A percentile compares a stretch with the other conserved stretches of the same genome.
Conservation (phyloP, 2,797 vertebrate genomes). For the Mormyrops boulengeri region DNA sequence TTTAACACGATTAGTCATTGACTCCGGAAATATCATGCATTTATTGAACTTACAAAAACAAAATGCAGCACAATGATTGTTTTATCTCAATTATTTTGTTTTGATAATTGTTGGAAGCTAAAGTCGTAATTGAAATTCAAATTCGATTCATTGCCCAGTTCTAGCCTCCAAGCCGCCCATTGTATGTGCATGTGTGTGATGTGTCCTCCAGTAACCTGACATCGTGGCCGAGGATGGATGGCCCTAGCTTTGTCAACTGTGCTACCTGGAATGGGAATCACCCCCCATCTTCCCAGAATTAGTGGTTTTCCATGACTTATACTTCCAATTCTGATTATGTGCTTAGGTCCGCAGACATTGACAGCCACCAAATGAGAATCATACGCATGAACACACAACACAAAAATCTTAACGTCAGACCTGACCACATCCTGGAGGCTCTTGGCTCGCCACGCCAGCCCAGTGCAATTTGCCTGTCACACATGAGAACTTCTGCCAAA, state of each 20-base stretch:
- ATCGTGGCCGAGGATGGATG: background rate
- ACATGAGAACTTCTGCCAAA: background rate
- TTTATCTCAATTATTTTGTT: background rate
- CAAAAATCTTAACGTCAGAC: background rate
- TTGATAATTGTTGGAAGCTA: background rate
- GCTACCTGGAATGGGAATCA: background rate
- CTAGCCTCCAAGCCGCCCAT: background rate
- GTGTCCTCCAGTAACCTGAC: background rate
- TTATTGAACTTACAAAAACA: background rate
- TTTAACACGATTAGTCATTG: background rate
- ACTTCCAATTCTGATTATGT: background rate
- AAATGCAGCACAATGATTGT: background rate
- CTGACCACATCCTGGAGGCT: background rate
- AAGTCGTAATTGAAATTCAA: background rate
- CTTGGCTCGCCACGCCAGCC: background rate
- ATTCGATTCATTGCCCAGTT: background rate
- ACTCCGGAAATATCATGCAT: background rate
- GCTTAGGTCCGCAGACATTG: background rate
- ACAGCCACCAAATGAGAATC: background rate
- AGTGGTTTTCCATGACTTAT: background rate
- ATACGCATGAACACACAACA: background rate
- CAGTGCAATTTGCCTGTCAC: background rate
- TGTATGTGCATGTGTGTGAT: background rate
- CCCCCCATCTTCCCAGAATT: background rate
- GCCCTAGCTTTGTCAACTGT: background rate